Evolutionary conservation across 1,140 invertebrate genomes (phyloP).

Genomic region (Theocolax elegans): DNA sequence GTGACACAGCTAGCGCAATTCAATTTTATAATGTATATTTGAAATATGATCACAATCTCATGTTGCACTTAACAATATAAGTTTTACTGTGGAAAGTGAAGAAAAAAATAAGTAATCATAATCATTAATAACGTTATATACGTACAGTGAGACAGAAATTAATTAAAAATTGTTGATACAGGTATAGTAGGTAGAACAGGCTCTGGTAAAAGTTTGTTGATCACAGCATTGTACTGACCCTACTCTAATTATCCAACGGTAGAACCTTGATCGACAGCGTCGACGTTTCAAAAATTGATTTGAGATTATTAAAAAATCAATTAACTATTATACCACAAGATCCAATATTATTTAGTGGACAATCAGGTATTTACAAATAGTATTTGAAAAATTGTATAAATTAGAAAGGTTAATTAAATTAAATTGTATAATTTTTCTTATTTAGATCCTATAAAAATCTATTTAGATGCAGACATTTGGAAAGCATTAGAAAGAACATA

Average conservation of each 20-base stretch:
- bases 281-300: slow-evolving; percentile 64
- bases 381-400: too few species aligned
- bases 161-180: slow-evolving; percentile 55
- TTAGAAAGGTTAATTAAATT: too few species aligned
- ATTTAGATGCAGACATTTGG: slow-evolving; percentile 73
- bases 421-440: too few species aligned
- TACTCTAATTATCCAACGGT: slow-evolving; percentile 74
- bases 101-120: slow-evolving; percentile 78
- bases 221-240: slow-evolving; percentile 73
- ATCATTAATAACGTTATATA: too few species aligned
- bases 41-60: slow-evolving; percentile 66
- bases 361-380: slow-evolving; percentile 70
- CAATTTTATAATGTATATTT: slow-evolving; percentile 69
- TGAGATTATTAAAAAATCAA: slow-evolving; percentile 70
- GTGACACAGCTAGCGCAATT: slow-evolving; percentile 63
- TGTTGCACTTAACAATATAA: slow-evolving; percentile 68
- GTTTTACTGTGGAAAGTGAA: slow-evolving; percentile 68
- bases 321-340: slow-evolving; percentile 80
- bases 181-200: slow-evolving; percentile 78
- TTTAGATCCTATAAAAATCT: slow-evolving; percentile 70
- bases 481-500: slow-evolving; percentile 71
- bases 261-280: slow-evolving; percentile 68
- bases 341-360: slow-evolving; percentile 74
- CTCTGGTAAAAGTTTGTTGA: slow-evolving; percentile 72
- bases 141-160: too few species aligned